Percentiles rank a stretch among this genome's conserved stretches.
These are phyloP conservation scores for Melanogrammus aeglefinus DNA, from an alignment of 2,797 vertebrate species.

Conservation along the genomic window DNA sequence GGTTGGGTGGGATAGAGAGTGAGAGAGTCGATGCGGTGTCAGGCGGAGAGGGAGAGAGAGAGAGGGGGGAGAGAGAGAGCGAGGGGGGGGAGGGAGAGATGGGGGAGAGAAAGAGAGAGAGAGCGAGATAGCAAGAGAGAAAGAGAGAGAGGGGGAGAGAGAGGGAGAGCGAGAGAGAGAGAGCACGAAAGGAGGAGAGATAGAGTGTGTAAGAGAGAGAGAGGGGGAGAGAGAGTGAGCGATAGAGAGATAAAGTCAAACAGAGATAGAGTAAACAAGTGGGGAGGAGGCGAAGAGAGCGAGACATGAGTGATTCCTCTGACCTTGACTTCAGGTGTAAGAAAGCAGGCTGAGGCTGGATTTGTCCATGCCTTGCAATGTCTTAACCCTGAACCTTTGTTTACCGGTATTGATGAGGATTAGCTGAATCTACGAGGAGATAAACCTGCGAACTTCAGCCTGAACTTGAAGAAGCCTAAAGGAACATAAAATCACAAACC, in stretches of 20 bases:
- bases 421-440: not conserved
- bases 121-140: conserved; percentile 26
- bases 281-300: not conserved
- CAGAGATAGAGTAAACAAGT: not conserved
- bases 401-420: not conserved
- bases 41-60: not conserved
- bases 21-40: not conserved
- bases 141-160: not conserved
- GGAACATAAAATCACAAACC: not conserved
- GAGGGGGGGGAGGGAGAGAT: conserved; percentile 21
- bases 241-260: conserved; percentile 3
- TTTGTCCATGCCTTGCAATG: not conserved
- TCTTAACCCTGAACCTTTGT: not conserved
- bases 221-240: conserved; percentile 31
- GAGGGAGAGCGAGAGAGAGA: not conserved
- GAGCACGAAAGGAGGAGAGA: conserved; percentile 21
- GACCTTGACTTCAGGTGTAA: not conserved
- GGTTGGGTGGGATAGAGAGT: conserved; percentile 10
- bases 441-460: not conserved
- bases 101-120: conserved; percentile 29
- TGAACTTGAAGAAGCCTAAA: not conserved
- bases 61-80: conserved; percentile 17
- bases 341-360: not conserved
- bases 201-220: conserved; percentile 31
- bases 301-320: not conserved